Evolutionary conservation across 2,113 vertebrate species (phyloP).

Genomic region (Circaetus cinerascens): DNA sequence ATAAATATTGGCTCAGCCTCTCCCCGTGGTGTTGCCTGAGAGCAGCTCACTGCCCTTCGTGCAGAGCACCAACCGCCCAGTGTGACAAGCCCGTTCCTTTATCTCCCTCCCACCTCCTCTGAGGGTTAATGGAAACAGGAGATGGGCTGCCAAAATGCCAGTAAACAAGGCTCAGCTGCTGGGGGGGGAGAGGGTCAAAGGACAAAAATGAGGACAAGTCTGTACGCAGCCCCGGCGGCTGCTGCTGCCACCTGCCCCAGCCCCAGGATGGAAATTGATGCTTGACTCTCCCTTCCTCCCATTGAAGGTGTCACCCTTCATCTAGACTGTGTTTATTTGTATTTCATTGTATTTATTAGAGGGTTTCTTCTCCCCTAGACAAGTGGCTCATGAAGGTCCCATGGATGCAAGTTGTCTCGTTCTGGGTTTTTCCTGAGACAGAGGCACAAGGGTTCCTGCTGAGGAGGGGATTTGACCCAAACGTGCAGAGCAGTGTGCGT

Average conservation of each 20-base stretch:
- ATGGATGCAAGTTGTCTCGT: background rate
- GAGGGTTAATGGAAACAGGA: conserved; percentile 31
- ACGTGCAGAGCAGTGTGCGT: accelerated
- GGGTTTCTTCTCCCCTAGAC: background rate
- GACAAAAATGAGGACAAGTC: conserved; percentile 53
- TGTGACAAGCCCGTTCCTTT: background rate
- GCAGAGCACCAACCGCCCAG: background rate
- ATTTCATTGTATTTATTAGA: background rate
- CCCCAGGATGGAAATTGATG: background rate
- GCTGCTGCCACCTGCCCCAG: background rate
- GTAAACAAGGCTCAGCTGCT: conserved; percentile 18
- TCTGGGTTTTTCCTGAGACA: background rate
- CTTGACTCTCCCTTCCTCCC: background rate
- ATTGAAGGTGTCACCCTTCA: background rate
- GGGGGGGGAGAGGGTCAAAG: conserved; percentile 3
- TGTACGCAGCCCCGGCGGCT: background rate
- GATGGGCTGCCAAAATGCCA: background rate
- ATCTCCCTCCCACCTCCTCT: background rate
- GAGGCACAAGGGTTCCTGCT: background rate
- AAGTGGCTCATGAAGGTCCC: background rate
- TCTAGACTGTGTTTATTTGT: background rate
- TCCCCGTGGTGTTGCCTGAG: background rate
- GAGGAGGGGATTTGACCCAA: background rate
- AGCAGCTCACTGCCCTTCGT: background rate
- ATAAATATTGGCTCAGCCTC: background rate